These are phyloP conservation scores for Anarrhichthys ocellatus DNA, from an alignment of 2,113 vertebrate species.

Conservation along the genomic window DNA sequence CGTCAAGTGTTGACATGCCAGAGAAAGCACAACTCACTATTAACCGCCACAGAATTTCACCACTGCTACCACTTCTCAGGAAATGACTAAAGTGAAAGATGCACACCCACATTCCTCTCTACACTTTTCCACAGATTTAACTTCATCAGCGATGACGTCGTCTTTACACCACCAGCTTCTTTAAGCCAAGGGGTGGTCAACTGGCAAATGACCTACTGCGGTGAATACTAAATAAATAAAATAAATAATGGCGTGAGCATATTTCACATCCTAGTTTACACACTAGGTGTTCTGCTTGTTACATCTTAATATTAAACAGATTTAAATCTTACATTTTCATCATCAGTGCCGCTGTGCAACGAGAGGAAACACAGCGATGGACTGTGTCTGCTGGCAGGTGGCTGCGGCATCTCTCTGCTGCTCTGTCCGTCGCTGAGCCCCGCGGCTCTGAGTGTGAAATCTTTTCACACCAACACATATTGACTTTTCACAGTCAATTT, in stretches of 20 bases:
- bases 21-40: constrained; percentile 14
- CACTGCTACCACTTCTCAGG: constrained; percentile 25
- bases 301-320: too few species aligned
- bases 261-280: too few species aligned
- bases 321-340: too few species aligned
- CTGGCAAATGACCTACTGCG: too few species aligned
- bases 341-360: neutral
- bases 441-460: constrained; percentile 30
- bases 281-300: too few species aligned
- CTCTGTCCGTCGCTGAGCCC: constrained; percentile 38
- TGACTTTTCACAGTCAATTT: constrained; percentile 58
- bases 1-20: constrained; percentile 62
- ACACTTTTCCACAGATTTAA: neutral
- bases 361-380: constrained; percentile 16
- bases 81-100: constrained; percentile 28
- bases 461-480: constrained; percentile 67
- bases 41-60: constrained; percentile 44
- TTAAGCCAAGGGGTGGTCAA: neutral
- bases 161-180: neutral
- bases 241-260: too few species aligned
- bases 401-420: constrained; percentile 29
- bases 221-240: too few species aligned
- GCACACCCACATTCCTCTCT: neutral
- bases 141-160: neutral
- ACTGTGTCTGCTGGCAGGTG: constrained; percentile 46